These are phyloP conservation scores for Galeopsomyia nigrocyanea DNA, from an alignment of 2,888 invertebrate genomes.

Conservation along the genomic window DNA sequence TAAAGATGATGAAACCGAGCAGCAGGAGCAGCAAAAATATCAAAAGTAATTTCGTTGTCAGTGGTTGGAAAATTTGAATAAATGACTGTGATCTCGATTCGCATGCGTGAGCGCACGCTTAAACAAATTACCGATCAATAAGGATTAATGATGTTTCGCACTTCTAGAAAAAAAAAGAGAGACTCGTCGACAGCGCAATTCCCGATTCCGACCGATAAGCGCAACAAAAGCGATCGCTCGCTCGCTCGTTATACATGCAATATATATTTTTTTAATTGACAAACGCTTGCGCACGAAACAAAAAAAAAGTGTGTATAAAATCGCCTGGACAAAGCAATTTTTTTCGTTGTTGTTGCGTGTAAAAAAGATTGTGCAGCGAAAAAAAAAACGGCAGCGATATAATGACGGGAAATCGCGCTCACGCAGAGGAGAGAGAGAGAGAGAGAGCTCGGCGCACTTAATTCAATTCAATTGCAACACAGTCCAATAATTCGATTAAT, in stretches of 20 bases:
- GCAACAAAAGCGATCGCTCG: slow-evolving; percentile 9
- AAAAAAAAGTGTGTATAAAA: neutral
- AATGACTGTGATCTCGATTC: neutral
- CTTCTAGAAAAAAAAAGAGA: neutral
- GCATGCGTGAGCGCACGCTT: neutral
- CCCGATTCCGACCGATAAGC: neutral
- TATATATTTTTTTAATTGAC: slow-evolving; percentile 35
- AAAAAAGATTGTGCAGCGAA: no score
- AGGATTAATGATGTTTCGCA: slow-evolving; percentile 22
- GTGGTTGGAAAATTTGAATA: no score
- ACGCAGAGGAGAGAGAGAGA: slow-evolving; percentile 39
- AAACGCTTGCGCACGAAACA: neutral
- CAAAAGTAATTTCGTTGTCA: neutral
- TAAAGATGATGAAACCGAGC: no score
- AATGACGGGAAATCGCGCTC: slow-evolving; percentile 64
- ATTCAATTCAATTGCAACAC: slow-evolving; percentile 67
- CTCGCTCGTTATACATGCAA: slow-evolving; percentile 17
- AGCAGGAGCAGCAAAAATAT: neutral
- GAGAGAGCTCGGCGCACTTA: slow-evolving; percentile 57
- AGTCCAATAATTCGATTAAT: slow-evolving; percentile 69
- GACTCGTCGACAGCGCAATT: neutral
- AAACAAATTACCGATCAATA: slow-evolving; percentile 23
- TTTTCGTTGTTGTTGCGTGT: no score
- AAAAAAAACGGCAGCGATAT: slow-evolving; percentile 33
- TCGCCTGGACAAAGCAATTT: no score